A percentile compares a stretch with the other conserved stretches of the same genome.
These are phyloP conservation scores for Rhagium mordax DNA, from an alignment of 2,888 invertebrate genomes.

Conservation along the genomic window DNA sequence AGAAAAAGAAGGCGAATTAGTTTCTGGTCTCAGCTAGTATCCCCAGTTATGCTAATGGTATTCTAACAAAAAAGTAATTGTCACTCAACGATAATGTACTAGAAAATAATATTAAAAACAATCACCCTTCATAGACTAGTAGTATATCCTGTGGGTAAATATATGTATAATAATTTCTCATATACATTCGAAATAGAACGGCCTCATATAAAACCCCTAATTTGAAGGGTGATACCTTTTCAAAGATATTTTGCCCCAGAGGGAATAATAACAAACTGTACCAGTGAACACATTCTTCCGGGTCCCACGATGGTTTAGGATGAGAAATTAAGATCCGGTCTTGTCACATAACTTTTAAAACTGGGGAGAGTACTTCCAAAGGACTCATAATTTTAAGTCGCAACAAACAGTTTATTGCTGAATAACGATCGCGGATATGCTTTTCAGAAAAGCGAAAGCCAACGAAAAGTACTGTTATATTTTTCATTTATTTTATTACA, in stretches of 20 bases:
- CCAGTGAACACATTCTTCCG: conserved; percentile 42
- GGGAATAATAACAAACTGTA: conserved; percentile 48
- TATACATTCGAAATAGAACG: neutral
- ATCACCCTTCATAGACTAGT: neutral
- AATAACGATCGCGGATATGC: neutral
- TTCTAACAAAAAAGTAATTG: neutral
- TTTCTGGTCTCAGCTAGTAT: neutral
- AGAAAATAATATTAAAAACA: neutral
- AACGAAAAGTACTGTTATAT: too few relatives aligned
- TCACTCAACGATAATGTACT: neutral
- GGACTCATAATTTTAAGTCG: conserved; percentile 1
- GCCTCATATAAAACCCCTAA: conserved; percentile 40
- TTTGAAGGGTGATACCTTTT: conserved; percentile 42
- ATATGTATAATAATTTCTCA: neutral
- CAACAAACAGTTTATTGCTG: neutral
- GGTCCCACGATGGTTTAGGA: conserved; percentile 45
- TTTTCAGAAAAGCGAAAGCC: too few relatives aligned
- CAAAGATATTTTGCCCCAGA: conserved; percentile 32
- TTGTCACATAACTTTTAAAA: conserved; percentile 16
- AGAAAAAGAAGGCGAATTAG: neutral
- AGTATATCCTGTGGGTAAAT: neutral
- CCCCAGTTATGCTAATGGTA: neutral
- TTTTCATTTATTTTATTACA: too few relatives aligned
- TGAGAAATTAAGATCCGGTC: conserved; percentile 43
- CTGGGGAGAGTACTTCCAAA: conserved; percentile 15